A percentile compares a stretch with the other conserved stretches of the same genome.
These are phyloP conservation scores for Chamaea fasciata DNA, from an alignment of 2,113 vertebrate genomes.

Conservation along the genomic window DNA sequence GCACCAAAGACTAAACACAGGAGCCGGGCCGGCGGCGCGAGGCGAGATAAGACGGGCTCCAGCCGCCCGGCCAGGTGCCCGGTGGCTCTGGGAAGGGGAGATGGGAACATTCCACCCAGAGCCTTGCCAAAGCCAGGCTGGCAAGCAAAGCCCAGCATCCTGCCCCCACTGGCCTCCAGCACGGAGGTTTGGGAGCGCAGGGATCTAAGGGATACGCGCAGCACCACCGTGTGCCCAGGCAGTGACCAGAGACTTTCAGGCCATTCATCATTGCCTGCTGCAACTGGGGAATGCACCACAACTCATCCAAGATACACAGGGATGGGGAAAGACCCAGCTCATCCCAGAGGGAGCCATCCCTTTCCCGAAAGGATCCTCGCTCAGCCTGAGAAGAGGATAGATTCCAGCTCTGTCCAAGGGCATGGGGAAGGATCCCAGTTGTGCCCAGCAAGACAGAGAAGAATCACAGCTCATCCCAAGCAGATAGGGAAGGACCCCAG, in stretches of 20 bases:
- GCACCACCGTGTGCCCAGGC: not conserved
- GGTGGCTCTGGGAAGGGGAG: rapidly evolving
- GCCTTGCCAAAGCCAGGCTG: not conserved
- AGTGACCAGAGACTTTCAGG: rapidly evolving
- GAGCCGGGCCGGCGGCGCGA: rapidly evolving
- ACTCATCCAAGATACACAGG: not conserved
- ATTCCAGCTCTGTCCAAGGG: not conserved
- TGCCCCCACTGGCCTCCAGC: not conserved
- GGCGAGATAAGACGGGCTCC: not conserved
- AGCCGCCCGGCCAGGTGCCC: not conserved
- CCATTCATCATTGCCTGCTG: rapidly evolving
- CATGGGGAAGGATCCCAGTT: not conserved
- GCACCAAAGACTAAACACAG: slow-evolving; percentile 39
- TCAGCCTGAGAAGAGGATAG: not conserved
- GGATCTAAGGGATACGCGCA: not conserved
- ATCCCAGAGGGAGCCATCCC: too few relatives aligned
- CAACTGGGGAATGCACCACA: rapidly evolving
- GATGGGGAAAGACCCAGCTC: not conserved
- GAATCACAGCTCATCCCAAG: not conserved
- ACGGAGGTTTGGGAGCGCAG: rapidly evolving
- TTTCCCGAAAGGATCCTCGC: not conserved
- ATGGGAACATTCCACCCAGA: not conserved
- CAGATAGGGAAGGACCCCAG: not conserved
- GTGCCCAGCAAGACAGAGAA: not conserved
- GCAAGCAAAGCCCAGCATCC: not conserved